These are phyloP conservation scores for Polydrusus cervinus DNA, from an alignment of 2,888 invertebrate species.

Conservation along the genomic window DNA sequence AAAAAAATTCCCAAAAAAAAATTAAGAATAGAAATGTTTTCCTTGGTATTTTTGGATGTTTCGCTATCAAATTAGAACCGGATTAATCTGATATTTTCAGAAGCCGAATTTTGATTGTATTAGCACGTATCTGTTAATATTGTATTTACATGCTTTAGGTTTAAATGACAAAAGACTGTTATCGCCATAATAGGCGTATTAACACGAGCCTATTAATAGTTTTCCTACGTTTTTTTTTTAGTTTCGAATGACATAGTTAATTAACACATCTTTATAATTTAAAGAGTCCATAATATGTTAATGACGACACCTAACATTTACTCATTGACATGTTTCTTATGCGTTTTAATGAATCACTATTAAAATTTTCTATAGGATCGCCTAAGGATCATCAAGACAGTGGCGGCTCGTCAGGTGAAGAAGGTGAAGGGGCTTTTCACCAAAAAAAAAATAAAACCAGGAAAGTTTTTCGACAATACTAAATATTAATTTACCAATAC, in stretches of 20 bases:
- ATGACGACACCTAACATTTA: background rate
- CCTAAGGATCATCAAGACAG: too few species aligned
- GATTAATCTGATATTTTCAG: background rate
- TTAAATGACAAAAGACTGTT: constrained; percentile 1
- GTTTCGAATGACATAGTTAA: background rate
- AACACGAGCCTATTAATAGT: background rate
- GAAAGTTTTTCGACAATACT: too few species aligned
- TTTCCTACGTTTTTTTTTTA: background rate
- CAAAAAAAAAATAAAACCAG: too few species aligned
- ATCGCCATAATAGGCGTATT: background rate
- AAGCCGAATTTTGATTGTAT: background rate
- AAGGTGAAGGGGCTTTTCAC: too few species aligned
- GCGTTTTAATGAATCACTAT: too few species aligned
- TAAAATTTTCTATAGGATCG: too few species aligned
- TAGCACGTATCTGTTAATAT: background rate
- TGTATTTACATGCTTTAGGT: background rate
- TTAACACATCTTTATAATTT: constrained; percentile 1
- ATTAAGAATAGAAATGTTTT: background rate
- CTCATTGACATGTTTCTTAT: background rate
- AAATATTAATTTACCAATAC: too few species aligned
- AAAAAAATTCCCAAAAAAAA: background rate
- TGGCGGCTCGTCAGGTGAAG: too few species aligned
- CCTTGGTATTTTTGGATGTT: background rate
- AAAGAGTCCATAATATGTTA: background rate
- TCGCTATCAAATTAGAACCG: too few species aligned